These are phyloP conservation scores for Tryphoninae sp. DNA, from an alignment of 2,888 invertebrate species.

Conservation along the genomic window DNA sequence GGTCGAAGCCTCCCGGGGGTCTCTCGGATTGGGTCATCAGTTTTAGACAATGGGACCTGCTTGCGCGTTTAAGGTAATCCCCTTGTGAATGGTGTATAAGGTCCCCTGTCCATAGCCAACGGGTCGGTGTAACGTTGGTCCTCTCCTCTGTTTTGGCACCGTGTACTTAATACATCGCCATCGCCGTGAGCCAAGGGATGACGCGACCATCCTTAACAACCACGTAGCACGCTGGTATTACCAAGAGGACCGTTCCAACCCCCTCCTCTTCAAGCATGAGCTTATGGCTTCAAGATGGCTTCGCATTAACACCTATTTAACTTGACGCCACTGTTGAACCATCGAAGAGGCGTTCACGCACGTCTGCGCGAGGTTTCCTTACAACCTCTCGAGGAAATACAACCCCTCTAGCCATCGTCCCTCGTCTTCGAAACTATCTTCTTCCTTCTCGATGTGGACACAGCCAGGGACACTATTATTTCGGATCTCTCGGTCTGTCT, in stretches of 20 bases:
- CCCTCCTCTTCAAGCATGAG: slow-evolving; percentile 47
- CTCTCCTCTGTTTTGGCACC: slow-evolving; percentile 61
- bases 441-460: slow-evolving; percentile 9
- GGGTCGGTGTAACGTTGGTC: slow-evolving; percentile 64
- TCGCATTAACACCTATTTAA: slow-evolving; percentile 80
- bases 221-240: slow-evolving; percentile 72
- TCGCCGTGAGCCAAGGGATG: slow-evolving; percentile 68
- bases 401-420: too few relatives aligned
- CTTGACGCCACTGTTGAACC: slow-evolving; percentile 53
- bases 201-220: slow-evolving; percentile 75
- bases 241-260: slow-evolving; percentile 39
- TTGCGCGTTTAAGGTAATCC: slow-evolving; percentile 80
- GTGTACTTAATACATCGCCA: slow-evolving; percentile 79
- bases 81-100: slow-evolving; percentile 75
- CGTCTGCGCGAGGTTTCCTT: slow-evolving; percentile 13
- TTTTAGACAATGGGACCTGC: slow-evolving; percentile 79
- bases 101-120: slow-evolving; percentile 27
- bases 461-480: neutral
- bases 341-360: slow-evolving; percentile 34
- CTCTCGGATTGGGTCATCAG: slow-evolving; percentile 76
- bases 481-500: slow-evolving; percentile 23
- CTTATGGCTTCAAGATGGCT: slow-evolving; percentile 66
- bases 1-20: slow-evolving; percentile 57
- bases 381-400: neutral
- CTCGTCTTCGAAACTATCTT: neutral